Base-by-base conservation (phyloP, 2,888 invertebrate genomes). In the Megaustenia siamemsis region DNA sequence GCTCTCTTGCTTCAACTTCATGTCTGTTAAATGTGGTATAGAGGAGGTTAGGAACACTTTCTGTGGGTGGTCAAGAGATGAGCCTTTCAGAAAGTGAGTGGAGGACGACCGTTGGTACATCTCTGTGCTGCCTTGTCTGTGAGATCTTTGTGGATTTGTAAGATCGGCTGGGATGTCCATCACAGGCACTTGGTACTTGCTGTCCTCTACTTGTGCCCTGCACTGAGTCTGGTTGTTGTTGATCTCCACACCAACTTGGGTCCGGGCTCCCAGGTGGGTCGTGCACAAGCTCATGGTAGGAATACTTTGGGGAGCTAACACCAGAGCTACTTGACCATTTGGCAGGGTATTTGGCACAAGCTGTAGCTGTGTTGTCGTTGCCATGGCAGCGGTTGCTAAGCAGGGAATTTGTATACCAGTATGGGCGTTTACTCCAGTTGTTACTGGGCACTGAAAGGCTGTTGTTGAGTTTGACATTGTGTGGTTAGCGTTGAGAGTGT, bases 301-400 rank as follows among this genome's bases (percentile, higher is more conserved):
- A 0, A 82, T 32, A 4, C 10, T 32, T 21, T 82, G 83, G 6
- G 84, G 84, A 8, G 79, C 63, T 0, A 84, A 66, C 15, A 80
- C 79, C 21, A 84, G 66, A 15, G 84, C 75, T 2, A 84, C 53
- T 18, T 84, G 84, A 4, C 84, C 84, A n/a, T 60, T 35, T 4
- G 83, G 78, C n/a, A 84, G 71, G 0, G 79, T 38, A 45, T 49
- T 84, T 21, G 73, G 73, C 28, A 80, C 75, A 10, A 84, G 80
- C 45, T 84, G 84, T 12, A 84, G 40, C 28, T 60, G 79, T 21
- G 78, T 35, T 24, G 79, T 45, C 0, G 79, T 78, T 53, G 68
- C 68, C 69, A 53, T 69, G 35, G 84, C 60, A 18, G 63, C 21
- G 3, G 79, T 75, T 60, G 80, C 49, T 32, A 80, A 56, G 71